These are phyloP conservation scores for Eurytoma adleriae DNA, from an alignment of 2,888 invertebrate genomes.

Conservation along the genomic window DNA sequence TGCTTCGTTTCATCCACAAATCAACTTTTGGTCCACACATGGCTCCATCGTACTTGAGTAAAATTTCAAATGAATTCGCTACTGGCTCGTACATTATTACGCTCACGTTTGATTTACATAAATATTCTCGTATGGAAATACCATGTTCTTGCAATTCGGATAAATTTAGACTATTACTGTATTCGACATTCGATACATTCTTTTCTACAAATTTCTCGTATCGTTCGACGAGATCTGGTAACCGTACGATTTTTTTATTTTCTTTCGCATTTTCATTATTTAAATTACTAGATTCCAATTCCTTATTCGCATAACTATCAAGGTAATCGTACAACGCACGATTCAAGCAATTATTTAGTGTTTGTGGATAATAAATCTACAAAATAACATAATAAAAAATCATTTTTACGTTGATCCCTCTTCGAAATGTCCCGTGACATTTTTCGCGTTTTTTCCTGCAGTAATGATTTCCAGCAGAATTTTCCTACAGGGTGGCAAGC, in stretches of 20 bases:
- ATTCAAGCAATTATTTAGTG: conserved; percentile 65
- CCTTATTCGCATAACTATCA: conserved; percentile 58
- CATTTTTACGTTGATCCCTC: too few relatives aligned
- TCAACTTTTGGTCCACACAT: background rate
- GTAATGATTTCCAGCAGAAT: too few relatives aligned
- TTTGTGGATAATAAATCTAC: conserved; percentile 67
- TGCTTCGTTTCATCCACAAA: conserved; percentile 39
- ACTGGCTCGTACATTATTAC: conserved; percentile 56
- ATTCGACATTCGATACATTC: conserved; percentile 30
- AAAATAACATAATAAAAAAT: conserved; percentile 36
- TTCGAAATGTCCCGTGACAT: too few relatives aligned
- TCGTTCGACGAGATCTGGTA: conserved; percentile 65
- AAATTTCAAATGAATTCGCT: conserved; percentile 62
- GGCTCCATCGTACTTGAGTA: conserved; percentile 61
- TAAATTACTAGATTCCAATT: conserved; percentile 7
- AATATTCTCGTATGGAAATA: conserved; percentile 55
- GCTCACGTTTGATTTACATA: conserved; percentile 49
- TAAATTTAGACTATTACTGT: conserved; percentile 18
- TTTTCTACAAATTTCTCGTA: conserved; percentile 63
- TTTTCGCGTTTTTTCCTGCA: too few relatives aligned
- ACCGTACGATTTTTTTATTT: conserved; percentile 15
- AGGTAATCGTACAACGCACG: conserved; percentile 63
- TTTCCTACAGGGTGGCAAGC: too few relatives aligned
- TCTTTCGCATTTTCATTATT: conserved; percentile 36
- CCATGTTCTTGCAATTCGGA: conserved; percentile 39